These are phyloP conservation scores for Steatornis caripensis DNA, from an alignment of 2,113 vertebrate genomes.

Conservation along the genomic window DNA sequence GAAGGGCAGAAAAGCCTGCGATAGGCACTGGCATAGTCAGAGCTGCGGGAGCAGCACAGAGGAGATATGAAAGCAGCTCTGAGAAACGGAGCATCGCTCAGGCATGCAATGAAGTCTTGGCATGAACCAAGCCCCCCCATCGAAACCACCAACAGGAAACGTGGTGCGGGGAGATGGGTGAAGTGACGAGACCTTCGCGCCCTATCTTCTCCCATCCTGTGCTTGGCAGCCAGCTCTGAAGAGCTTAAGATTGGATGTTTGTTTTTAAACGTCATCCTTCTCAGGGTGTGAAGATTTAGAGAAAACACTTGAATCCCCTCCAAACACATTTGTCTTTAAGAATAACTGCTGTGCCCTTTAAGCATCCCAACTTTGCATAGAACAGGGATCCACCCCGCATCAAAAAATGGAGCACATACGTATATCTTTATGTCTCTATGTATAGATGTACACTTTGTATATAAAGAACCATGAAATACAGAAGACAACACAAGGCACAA, in stretches of 20 bases:
- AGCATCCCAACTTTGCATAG: neutral
- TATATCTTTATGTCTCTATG: neutral
- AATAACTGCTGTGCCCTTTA: neutral
- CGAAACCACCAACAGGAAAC: neutral
- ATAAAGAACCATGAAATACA: neutral
- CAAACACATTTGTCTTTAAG: neutral
- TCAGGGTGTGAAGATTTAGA: neutral
- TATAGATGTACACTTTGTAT: neutral
- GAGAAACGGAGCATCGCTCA: neutral
- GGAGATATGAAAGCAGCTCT: neutral
- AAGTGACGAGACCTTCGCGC: neutral
- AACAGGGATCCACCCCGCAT: neutral
- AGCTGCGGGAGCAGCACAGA: neutral
- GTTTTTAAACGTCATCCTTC: neutral
- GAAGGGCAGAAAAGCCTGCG: neutral
- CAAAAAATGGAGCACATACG: neutral
- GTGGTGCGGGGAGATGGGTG: accelerated
- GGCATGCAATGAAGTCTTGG: neutral
- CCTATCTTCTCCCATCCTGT: neutral
- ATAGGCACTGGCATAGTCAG: neutral
- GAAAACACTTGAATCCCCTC: neutral
- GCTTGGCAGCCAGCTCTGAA: neutral
- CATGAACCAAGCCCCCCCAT: neutral
- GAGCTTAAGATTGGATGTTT: neutral
- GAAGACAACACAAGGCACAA: neutral